A percentile compares a stretch with the other conserved stretches of the same genome.
phyloP scores from a whole-genome alignment of 2,888 invertebrate genomes.

The Drosophila birchii region DNA sequence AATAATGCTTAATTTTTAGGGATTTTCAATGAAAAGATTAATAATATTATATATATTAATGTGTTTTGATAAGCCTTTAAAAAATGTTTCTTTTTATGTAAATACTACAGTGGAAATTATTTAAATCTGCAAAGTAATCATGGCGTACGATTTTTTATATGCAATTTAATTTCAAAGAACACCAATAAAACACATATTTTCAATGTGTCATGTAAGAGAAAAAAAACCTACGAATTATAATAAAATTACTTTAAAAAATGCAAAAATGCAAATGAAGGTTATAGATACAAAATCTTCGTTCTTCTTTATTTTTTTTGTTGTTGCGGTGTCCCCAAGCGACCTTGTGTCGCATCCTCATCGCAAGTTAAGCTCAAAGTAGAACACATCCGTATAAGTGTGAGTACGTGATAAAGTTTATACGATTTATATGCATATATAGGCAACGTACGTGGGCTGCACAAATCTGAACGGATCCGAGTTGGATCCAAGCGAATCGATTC shows the following conservation, averaged over 20 bases:
- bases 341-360: conserved; percentile 18
- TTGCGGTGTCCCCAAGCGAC: conserved; percentile 5
- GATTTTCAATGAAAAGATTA: neutral
- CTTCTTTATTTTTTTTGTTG: neutral
- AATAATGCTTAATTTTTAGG: neutral
- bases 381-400: conserved; percentile 26
- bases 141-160: too few species aligned
- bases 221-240: neutral
- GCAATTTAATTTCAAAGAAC: too few species aligned
- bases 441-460: conserved; percentile 23
- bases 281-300: too few species aligned
- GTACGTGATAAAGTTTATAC: conserved; percentile 28
- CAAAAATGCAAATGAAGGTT: too few species aligned
- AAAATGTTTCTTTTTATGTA: neutral
- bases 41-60: too few species aligned
- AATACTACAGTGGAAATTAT: neutral
- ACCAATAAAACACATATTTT: too few species aligned
- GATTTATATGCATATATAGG: conserved; percentile 14
- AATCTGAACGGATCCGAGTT: conserved; percentile 14
- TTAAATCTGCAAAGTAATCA: neutral
- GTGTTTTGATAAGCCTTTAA: too few species aligned
- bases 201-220: neutral
- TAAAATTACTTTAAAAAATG: neutral
- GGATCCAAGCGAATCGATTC: conserved; percentile 1
- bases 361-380: conserved; percentile 14